These are phyloP conservation scores for Ornithoptera priamus DNA, from an alignment of 2,888 invertebrate species.

Conservation along the genomic window DNA sequence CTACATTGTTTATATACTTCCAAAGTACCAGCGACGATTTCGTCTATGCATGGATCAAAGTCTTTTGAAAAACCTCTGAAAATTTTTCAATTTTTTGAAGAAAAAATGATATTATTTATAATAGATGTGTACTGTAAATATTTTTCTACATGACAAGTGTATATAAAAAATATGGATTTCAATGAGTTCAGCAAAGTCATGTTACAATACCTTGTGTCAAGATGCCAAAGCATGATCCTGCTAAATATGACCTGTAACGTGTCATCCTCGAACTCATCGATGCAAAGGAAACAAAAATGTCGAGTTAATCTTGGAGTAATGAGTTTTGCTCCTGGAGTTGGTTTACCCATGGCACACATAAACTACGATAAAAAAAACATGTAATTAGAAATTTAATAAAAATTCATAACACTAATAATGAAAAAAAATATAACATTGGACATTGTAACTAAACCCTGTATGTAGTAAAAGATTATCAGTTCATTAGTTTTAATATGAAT, in stretches of 20 bases:
- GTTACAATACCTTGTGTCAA: constrained; percentile 86
- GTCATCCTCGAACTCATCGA: constrained; percentile 93
- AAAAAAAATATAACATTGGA: too few species aligned
- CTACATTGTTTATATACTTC: constrained; percentile 92
- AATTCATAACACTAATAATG: too few species aligned
- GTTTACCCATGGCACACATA: constrained; percentile 92
- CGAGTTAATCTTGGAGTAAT: constrained; percentile 92
- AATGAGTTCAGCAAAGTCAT: neutral
- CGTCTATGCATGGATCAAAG: constrained; percentile 94
- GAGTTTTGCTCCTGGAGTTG: constrained; percentile 89
- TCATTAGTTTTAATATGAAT: too few species aligned
- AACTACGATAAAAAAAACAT: constrained; percentile 73
- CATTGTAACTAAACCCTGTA: too few species aligned
- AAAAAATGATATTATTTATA: too few species aligned
- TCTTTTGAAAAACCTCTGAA: constrained; percentile 94
- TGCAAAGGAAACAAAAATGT: constrained; percentile 91
- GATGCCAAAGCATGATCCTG: constrained; percentile 96
- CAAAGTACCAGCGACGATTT: constrained; percentile 92
- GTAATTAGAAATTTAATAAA: neutral
- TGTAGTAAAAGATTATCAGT: too few species aligned
- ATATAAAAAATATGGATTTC: neutral
- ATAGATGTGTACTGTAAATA: too few species aligned
- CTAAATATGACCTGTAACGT: constrained; percentile 92
- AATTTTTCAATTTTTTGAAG: neutral
- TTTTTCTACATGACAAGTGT: too few species aligned